These are phyloP conservation scores for Holcopasites calliopsidis DNA, from an alignment of 1,140 invertebrate species.

Conservation along the genomic window DNA sequence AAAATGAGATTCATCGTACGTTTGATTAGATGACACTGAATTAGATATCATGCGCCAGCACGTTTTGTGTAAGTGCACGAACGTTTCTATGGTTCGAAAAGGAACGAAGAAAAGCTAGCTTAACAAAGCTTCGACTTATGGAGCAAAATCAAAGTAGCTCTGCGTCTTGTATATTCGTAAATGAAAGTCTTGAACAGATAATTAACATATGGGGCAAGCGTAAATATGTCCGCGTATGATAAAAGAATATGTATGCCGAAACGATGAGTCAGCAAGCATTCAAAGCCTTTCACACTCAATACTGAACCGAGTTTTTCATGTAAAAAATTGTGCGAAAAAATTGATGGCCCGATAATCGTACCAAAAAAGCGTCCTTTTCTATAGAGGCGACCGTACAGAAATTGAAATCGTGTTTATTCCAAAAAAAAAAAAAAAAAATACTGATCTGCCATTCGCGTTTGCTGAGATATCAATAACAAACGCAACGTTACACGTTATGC, in stretches of 20 bases:
- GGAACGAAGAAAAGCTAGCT: neutral
- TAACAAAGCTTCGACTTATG: neutral
- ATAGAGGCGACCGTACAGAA: conserved; percentile 17
- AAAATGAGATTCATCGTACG: neutral
- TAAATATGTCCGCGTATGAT: neutral
- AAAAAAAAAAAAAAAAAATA: no score
- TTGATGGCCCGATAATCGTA: neutral
- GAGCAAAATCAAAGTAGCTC: neutral
- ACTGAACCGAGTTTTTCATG: neutral
- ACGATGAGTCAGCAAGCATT: conserved; percentile 10
- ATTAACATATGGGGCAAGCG: conserved; percentile 3
- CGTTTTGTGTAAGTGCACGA: neutral
- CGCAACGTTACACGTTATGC: conserved; percentile 16
- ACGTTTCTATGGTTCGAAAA: neutral
- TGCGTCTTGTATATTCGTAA: neutral
- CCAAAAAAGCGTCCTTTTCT: conserved; percentile 31
- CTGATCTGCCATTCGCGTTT: conserved; percentile 24
- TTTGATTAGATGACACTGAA: neutral
- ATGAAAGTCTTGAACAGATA: neutral
- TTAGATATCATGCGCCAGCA: conserved; percentile 21
- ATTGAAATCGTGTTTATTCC: conserved; percentile 20
- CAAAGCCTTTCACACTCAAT: conserved; percentile 13
- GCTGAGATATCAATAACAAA: conserved; percentile 27
- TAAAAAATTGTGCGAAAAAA: conserved; percentile 19
- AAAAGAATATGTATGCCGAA: neutral